A percentile compares a stretch with the other conserved stretches of the same genome.
Evolutionary conservation across 1,140 invertebrate genomes (phyloP).

Genomic region (Leptonema lineaticorne): DNA sequence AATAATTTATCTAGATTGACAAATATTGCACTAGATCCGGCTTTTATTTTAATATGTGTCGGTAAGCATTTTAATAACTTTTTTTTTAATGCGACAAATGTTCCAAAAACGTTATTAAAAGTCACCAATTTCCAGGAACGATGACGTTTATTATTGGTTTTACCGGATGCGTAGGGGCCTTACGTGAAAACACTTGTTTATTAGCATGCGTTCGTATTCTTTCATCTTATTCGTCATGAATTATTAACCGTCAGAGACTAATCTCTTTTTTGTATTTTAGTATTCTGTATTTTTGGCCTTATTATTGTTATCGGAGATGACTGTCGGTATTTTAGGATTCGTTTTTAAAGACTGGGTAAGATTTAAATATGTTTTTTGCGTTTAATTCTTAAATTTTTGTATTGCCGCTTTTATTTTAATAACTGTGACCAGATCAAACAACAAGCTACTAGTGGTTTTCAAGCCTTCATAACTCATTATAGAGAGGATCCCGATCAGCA

Average conservation of each 20-base stretch:
- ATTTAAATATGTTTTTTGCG: constrained; percentile 36
- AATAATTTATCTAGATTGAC: constrained; percentile 88
- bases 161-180: constrained; percentile 94
- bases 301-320: constrained; percentile 86
- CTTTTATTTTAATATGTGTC: constrained; percentile 90
- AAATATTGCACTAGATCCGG: constrained; percentile 90
- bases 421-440: constrained; percentile 73
- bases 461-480: constrained; percentile 93
- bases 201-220: constrained; percentile 76
- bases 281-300: constrained; percentile 92
- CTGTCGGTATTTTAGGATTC: constrained; percentile 88
- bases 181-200: constrained; percentile 85
- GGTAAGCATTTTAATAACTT: constrained; percentile 59
- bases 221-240: background rate
- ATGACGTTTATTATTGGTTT: constrained; percentile 95
- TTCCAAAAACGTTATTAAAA: too few relatives aligned
- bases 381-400: background rate
- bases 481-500: constrained; percentile 97
- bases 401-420: background rate
- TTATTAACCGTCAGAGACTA: background rate
- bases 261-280: constrained; percentile 59
- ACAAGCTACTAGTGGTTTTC: constrained; percentile 87
- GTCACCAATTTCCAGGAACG: constrained; percentile 69
- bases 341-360: constrained; percentile 96
- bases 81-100: too few relatives aligned